Base-by-base conservation (phyloP, 2,113 vertebrate species). In the Tetrax tetrax region DNA sequence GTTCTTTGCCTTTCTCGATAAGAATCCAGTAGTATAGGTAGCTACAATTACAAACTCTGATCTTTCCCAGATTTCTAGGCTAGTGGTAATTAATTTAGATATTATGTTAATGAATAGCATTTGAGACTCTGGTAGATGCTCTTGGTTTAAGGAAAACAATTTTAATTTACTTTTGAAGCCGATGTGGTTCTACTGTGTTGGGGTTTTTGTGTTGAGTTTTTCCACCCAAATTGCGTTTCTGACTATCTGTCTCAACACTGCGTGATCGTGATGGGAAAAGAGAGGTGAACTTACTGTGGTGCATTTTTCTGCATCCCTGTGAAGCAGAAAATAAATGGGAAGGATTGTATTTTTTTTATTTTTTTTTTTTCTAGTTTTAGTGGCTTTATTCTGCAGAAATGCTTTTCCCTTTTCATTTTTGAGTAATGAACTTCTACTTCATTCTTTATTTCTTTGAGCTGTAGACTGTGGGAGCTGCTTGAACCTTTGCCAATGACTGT, bases 381-480 rank as follows among this genome's bases (percentile, higher is more conserved):
- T 82, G 77, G 57, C 56, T 96, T 97, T 96, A 60, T 94, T 95
- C 89, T 96, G 56, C 50, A 95, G 83, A 96, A 92, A 82, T 51
- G 41, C 56, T 87, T 95, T 87, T 94, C 60, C 29, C n/a, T 95
- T 95, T 96, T 97, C 37, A 75, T 92, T 91, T 92, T 93, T 97
- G 96, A 96, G 96, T 95, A 96, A 97, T 97, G 72, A 95, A 77
- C 33, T 82, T 86, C 71, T 66, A 33, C 33, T 84, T 84, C 16
- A n/a, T 97, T 95, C 91, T 96, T 89, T 97, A 51, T 95, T 89
- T 96, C 90, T 92, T 89, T 81, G 84, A 77, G 90, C 94, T 78
- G 24, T 64, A 87, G 87, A 89, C 89, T 93, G 87, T 97, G 92
- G 96, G 94, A 98, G 96, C 89, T 91, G 80, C 90, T 95, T 97